Evolutionary conservation across 2,113 vertebrate genomes (phyloP), one percentile per base, ranked within the genome.

Genomic region (Lasiurus borealis): DNA sequence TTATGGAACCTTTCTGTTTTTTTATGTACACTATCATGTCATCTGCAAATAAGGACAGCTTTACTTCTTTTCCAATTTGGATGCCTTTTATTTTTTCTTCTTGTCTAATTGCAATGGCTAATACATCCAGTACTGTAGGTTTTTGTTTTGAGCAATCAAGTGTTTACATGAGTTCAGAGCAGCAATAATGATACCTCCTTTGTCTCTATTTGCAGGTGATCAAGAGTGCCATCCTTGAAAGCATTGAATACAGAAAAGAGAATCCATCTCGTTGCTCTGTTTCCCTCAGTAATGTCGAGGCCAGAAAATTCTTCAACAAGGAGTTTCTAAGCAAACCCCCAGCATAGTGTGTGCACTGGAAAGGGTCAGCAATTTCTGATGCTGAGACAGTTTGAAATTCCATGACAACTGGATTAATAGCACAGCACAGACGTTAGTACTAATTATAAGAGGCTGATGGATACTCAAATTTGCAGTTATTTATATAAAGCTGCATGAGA

Each of bases 171-270:
- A 50, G 4, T 50, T 50, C 27, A 50, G 73, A 31, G 46, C 44
- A 50, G 23, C 6, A 50, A 8, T 11, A 0, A 52, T n/a, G 27
- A 25, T 23, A 3, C 19, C 27, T 3, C 52, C 68, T 96, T 91
- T 84, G 3, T 64, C 29, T 29, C 23, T 14, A 0, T 91, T 88
- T 96, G 15, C 94, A 99, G 99, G 98, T 99, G 93, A 99, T 99
- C 76, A 99, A 99, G 97, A 98, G 99, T 15, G 99, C 99, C 21
- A 99, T 99, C 73, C 95, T 98, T 64, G 99, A 99, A 3, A 99
- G 99, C 97, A 99, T 99, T 10, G 97, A 99, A 57, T 98, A 99
- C 91, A 98, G 98, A 96, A 99, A 98, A 95, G 98, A 99, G 96
- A 99, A 98, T 40, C 99, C 99, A 0, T 98, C 99, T 1, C 97